Conservation (phyloP, 2,888 invertebrate species). For the Selenia dentaria region DNA sequence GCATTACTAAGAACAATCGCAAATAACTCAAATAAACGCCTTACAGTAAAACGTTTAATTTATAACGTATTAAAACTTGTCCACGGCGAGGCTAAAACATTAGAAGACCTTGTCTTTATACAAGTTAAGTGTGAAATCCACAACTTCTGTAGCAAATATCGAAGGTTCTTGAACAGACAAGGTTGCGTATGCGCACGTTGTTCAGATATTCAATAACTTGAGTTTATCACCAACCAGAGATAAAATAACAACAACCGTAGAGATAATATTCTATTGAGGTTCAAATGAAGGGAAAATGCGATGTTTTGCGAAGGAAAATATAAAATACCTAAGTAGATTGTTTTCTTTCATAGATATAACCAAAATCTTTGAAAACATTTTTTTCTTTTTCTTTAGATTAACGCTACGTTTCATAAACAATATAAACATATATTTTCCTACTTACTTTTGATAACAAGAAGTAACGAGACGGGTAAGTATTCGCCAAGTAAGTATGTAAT, state of each 20-base stretch:
- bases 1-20: conserved; percentile 24
- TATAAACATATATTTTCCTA: no score
- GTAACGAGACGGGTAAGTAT: no score
- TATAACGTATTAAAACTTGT: conserved; percentile 11
- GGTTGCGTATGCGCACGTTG: conserved; percentile 1
- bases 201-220: not conserved
- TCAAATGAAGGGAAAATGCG: not conserved
- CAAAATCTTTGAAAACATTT: no score
- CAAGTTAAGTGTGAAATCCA: not conserved
- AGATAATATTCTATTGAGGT: not conserved
- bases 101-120: conserved; percentile 8
- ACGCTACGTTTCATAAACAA: no score
- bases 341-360: no score
- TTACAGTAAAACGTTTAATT: conserved; percentile 21
- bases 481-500: no score
- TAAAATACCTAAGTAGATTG: no score
- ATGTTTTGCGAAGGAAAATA: no score
- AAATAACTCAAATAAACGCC: conserved; percentile 25
- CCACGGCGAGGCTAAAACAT: not conserved
- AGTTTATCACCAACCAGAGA: not conserved
- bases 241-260: not conserved
- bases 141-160: conserved; percentile 1
- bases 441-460: no score
- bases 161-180: not conserved
- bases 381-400: no score